Base-by-base conservation (phyloP, 2,888 invertebrate species). In the Pristionchus arcanus region DNA sequence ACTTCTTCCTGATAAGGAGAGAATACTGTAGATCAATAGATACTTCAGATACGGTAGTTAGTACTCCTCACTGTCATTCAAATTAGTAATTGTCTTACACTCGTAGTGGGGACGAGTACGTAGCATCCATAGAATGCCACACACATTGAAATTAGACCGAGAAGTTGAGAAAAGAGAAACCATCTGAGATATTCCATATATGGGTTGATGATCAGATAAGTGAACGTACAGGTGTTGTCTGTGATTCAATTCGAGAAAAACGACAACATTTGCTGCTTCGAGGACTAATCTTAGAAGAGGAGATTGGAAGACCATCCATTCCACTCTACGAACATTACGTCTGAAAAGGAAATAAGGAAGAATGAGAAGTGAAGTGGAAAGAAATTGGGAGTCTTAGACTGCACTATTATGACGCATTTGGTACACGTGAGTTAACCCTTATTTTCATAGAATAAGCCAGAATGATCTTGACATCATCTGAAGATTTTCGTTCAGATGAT, bases 291-390 rank as follows among this genome's bases (percentile, higher is more conserved):
- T 91, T 9, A 94, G 91, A 25, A 94, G 91, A n/a, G 94, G 94
- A 25, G 94, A 94, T 88, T 94, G 94, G 87, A 94, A 95, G 7
- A 94, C 94, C 7, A 94, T 90, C 94, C 94, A 95, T 90, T 94
- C 94, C 13, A 94, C 92, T 55, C 93, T 91, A 5, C 94, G 92
- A 63, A 94, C 91, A 84, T 94, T 94, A 5, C 59, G 28, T 28
- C 92, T 92, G 59, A 71, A 91, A 90, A 11, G 21, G 28, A 25
- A n/a, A n/a, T n/a, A n/a, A 81, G 13, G 21, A 59, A 77, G 42
- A 25, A 86, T 86, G 16, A 31, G n/a, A 42, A 77, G 13, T 77
- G 42, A 77, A 15, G 77, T 71, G 71, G 49, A 63, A 42, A 11
- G 85, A 34, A 49, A 85, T 81, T 31, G 37, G n/a, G 59, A 49